Conservation (phyloP, 2,113 vertebrate species). For the Argyrosomus japonicus region DNA sequence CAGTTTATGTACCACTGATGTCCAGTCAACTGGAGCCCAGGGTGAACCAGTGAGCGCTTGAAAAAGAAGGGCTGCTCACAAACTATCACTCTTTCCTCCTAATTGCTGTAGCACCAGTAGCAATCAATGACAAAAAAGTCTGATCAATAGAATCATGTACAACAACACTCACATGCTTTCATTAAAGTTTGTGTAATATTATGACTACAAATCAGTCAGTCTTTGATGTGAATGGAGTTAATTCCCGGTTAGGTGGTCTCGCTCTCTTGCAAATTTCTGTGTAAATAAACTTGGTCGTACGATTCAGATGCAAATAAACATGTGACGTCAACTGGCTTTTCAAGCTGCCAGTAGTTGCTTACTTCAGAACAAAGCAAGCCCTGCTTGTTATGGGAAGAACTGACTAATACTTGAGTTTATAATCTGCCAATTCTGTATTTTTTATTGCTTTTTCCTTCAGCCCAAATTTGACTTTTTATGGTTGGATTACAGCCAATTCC, state of each 20-base stretch:
- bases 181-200: constrained; percentile 23
- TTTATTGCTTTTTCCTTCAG: background rate
- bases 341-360: constrained; percentile 45
- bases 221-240: constrained; percentile 19
- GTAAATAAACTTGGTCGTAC: constrained; percentile 55
- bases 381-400: constrained; percentile 7
- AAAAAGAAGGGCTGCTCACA: constrained; percentile 17
- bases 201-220: constrained; percentile 39
- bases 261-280: constrained; percentile 18
- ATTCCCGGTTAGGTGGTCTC: constrained; percentile 52
- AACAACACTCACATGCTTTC: background rate
- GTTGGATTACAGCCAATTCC: background rate
- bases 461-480: background rate
- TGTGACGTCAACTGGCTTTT: constrained; percentile 51
- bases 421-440: constrained; percentile 20
- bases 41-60: constrained; percentile 12
- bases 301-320: constrained; percentile 64
- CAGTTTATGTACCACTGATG: constrained; percentile 32
- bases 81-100: constrained; percentile 20
- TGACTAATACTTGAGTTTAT: constrained; percentile 31
- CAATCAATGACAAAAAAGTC: constrained; percentile 19
- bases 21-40: constrained; percentile 40
- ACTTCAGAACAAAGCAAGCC: constrained; percentile 23
- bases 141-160: background rate
- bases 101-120: constrained; percentile 26